These are phyloP conservation scores for Champsocephalus gunnari DNA, from an alignment of 2,797 vertebrate species.

Conservation along the genomic window DNA sequence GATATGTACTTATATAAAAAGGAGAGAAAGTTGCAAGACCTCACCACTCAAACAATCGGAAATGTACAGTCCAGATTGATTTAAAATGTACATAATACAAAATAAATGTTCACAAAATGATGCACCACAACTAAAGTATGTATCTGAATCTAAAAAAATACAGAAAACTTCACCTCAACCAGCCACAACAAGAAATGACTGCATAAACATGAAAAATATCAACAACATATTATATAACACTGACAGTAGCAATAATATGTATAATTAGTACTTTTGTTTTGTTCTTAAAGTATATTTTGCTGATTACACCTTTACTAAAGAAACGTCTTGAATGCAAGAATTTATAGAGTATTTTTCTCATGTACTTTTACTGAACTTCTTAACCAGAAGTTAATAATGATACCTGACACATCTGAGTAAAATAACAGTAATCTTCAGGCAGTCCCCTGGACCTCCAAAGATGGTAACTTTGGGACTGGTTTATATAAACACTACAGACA, in stretches of 20 bases:
- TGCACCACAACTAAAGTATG: not conserved
- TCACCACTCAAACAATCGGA: not conserved
- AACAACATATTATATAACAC: not conserved
- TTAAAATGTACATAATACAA: not conserved
- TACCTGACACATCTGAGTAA: not conserved
- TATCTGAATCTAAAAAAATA: not conserved
- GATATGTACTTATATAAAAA: not conserved
- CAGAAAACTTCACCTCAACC: not conserved
- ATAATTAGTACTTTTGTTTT: not conserved
- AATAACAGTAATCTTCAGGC: not conserved
- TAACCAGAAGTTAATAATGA: slow-evolving; percentile 6
- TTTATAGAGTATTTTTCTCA: not conserved
- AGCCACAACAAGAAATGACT: not conserved
- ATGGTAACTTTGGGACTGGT: slow-evolving; percentile 27
- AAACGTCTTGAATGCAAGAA: not conserved
- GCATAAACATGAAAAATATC: not conserved
- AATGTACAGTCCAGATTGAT: not conserved
- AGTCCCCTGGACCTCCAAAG: slow-evolving; percentile 23
- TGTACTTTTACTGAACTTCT: not conserved
- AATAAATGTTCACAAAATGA: not conserved
- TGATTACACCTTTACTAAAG: not conserved
- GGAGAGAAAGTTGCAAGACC: not conserved
- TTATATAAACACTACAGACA: slow-evolving; percentile 28
- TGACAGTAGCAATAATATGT: not conserved
- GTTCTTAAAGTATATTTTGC: not conserved